A percentile compares a stretch with the other conserved stretches of the same genome.
These are phyloP conservation scores for Lates calcarifer DNA, from an alignment of 2,113 vertebrate genomes.

Conservation along the genomic window DNA sequence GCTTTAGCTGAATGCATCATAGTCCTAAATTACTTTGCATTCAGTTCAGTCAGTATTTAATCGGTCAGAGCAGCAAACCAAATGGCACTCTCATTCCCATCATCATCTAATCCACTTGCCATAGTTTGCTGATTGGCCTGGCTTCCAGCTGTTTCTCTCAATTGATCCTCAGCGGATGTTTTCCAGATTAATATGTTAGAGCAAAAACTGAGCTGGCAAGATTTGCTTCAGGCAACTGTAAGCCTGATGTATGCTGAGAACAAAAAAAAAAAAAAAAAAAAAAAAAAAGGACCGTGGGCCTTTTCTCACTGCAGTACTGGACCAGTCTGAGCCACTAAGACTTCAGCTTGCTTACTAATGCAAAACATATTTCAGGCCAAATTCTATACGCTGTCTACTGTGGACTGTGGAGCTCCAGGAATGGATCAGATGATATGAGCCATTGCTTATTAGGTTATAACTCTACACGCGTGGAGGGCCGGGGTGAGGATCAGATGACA, in stretches of 20 bases:
- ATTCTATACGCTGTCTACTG: background rate
- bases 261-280: too few relatives aligned
- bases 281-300: background rate
- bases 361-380: slow-evolving; percentile 15
- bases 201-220: slow-evolving; percentile 12
- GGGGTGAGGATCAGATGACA: background rate
- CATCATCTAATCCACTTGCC: slow-evolving; percentile 35
- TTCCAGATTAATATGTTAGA: slow-evolving; percentile 6
- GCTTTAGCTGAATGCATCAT: background rate
- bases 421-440: background rate
- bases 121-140: slow-evolving; percentile 20
- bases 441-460: slow-evolving; percentile 5
- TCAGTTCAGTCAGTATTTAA: slow-evolving; percentile 10
- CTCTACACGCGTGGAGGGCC: slow-evolving; percentile 9
- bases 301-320: background rate
- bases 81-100: background rate
- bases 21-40: slow-evolving; percentile 26
- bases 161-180: background rate
- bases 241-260: background rate
- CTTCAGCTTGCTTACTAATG: background rate
- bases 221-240: slow-evolving; percentile 1
- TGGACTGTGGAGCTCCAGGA: background rate
- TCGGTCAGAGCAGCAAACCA: slow-evolving; percentile 17
- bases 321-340: background rate
- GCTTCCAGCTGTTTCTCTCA: slow-evolving; percentile 15